phyloP scores from a whole-genome alignment of 92 coral and sea anemone species.

The Chrysogorgia sp. region DNA sequence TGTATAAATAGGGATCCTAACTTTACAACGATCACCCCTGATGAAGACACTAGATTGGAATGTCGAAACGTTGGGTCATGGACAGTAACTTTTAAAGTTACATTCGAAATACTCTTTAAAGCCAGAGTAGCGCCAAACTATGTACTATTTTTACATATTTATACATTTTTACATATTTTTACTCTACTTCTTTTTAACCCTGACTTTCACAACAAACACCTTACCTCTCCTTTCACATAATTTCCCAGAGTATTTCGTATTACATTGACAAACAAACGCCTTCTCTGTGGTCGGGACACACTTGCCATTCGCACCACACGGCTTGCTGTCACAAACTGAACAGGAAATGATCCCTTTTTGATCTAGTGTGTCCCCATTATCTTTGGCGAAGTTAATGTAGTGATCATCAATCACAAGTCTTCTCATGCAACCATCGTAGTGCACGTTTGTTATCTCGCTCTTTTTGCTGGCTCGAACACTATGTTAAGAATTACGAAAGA shows the following conservation, averaged over 20 bases:
- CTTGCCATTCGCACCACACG: constrained; percentile 29
- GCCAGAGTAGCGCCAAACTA: too few relatives aligned
- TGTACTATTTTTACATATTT: too few relatives aligned
- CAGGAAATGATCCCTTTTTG: constrained; percentile 8
- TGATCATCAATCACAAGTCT: constrained; percentile 29
- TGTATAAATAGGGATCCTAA: too few relatives aligned
- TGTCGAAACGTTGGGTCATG: too few relatives aligned
- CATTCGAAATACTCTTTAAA: too few relatives aligned
- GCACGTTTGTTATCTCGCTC: not conserved
- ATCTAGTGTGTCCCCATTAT: constrained; percentile 18
- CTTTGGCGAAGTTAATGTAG: constrained; percentile 15
- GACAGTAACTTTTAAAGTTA: too few relatives aligned
- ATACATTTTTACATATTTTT: too few relatives aligned
- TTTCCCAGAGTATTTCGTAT: constrained; percentile 25
- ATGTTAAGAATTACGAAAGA: not conserved
- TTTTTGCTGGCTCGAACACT: constrained; percentile 14
- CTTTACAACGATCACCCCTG: too few relatives aligned
- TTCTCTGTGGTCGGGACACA: constrained; percentile 5
- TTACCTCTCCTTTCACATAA: constrained; percentile 16
- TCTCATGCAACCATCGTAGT: constrained; percentile 29
- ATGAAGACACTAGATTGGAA: too few relatives aligned
- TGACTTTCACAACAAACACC: not conserved
- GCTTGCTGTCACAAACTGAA: not conserved
- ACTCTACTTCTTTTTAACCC: not conserved
- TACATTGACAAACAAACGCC: constrained; percentile 8